Conservation (phyloP, 2,888 invertebrate species). For the Athalia cordata region DNA sequence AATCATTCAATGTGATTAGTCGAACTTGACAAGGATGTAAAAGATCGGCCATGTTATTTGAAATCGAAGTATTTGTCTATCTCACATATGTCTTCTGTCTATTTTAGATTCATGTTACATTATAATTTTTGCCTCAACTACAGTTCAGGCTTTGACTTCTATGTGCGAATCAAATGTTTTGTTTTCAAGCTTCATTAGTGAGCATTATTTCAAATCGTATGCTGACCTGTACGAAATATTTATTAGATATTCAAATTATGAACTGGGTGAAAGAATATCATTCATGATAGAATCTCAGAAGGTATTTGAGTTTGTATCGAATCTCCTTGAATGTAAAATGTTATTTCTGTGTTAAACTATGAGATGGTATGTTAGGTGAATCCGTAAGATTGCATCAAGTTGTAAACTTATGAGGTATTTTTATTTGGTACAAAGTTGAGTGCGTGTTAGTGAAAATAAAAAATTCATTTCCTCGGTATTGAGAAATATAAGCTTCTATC, state of each 20-base stretch:
- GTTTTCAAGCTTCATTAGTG: slow-evolving; percentile 39
- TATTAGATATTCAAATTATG: slow-evolving; percentile 40
- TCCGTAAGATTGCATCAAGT: slow-evolving; percentile 30
- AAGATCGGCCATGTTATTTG: slow-evolving; percentile 47
- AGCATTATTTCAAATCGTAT: slow-evolving; percentile 29
- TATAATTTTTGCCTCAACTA: slow-evolving; percentile 3
- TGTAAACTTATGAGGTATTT: slow-evolving; percentile 55
- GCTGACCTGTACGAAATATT: slow-evolving; percentile 36
- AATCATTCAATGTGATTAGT: slow-evolving; percentile 18
- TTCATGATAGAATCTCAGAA: slow-evolving; percentile 38
- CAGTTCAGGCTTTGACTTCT: slow-evolving; percentile 45
- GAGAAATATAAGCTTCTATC: slow-evolving; percentile 49
- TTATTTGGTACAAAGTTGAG: slow-evolving; percentile 62
- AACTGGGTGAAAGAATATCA: slow-evolving; percentile 30
- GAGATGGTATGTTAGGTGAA: slow-evolving; percentile 15
- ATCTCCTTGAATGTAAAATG: slow-evolving; percentile 35
- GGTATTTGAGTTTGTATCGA: slow-evolving; percentile 40
- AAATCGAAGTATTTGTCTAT: slow-evolving; percentile 51
- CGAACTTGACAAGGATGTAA: slow-evolving; percentile 27
- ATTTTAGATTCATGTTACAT: slow-evolving; percentile 57
- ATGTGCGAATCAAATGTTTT: slow-evolving; percentile 58
- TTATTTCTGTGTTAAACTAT: slow-evolving; percentile 34
- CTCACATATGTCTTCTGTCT: slow-evolving; percentile 60
- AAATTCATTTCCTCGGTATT: slow-evolving; percentile 50
- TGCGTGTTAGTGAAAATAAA: slow-evolving; percentile 55